Evolutionary conservation across 2,888 invertebrate genomes (phyloP), one percentile per base, ranked within the genome.

Genomic region (Prenolepis imparis): DNA sequence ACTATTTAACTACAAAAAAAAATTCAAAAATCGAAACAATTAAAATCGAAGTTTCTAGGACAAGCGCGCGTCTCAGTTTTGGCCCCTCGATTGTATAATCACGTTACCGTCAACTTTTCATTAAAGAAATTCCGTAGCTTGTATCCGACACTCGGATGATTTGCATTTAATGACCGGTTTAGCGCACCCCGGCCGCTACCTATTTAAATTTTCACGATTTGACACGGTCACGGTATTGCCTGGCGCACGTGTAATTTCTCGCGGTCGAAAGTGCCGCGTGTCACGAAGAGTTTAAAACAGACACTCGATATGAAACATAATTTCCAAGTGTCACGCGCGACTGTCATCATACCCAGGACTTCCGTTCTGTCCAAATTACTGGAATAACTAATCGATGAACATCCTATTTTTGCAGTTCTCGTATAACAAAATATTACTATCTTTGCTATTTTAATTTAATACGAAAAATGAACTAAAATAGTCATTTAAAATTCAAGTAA

Each of bases 171-270:
- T 80, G 36, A 36, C 70, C 44, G 36, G 70, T 28, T 70, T 80
- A 18, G 32, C 44, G 59, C 59, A 24, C 41, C 44, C 18, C 28
- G 9, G 59, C 70, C 28, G 36, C 36, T 52, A 18, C 18, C 39
- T 80, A 80, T 80, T 80, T 80, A 80, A 80, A 80, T 80, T 52
- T 52, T 70, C 59, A 59, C 78, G 59, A 80, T 80, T 80, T 80
- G 78, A 80, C 78, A 80, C 78, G 78, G 78, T 80, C 70, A 80
- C 36, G 70, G 78, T 48, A 70, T 59, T 70, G 44, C 78, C 32
- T 59, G 78, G 57, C n/a, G 36, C 70, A 80, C 70, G 70, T 80
- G 59, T 80, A 80, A 80, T 80, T 70, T 80, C 70, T 70, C 59
- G 59, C 36, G 21, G 21, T n/a, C 44, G 59, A 70, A 80, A 80